These are phyloP conservation scores for Acronicta alni DNA, from an alignment of 2,888 invertebrate genomes.

Conservation along the genomic window DNA sequence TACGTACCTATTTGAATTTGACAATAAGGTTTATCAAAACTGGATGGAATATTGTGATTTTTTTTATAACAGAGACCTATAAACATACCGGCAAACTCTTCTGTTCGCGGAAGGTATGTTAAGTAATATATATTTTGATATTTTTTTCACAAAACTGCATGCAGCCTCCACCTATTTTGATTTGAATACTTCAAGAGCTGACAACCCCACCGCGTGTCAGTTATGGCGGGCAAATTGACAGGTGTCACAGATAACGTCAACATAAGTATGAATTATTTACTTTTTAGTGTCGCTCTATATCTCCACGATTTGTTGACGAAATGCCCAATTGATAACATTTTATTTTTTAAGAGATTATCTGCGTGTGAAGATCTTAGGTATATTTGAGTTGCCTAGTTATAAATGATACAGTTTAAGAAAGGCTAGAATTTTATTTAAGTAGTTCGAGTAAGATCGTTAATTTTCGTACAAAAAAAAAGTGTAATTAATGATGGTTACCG, in stretches of 20 bases:
- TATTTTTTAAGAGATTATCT: constrained; percentile 45
- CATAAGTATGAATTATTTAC: constrained; percentile 82
- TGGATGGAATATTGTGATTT: too few species aligned
- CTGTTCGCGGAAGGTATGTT: too few species aligned
- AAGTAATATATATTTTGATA: too few species aligned
- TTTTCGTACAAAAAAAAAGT: too few species aligned
- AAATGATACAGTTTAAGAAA: not conserved
- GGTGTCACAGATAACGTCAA: constrained; percentile 76
- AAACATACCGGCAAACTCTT: too few species aligned
- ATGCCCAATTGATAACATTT: constrained; percentile 38
- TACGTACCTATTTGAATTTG: too few species aligned
- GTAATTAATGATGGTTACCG: too few species aligned
- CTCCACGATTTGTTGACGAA: constrained; percentile 56
- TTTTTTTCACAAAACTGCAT: too few species aligned
- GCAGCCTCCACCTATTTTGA: not conserved
- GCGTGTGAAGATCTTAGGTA: constrained; percentile 45
- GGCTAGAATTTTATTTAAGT: too few species aligned
- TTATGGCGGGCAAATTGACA: constrained; percentile 59
- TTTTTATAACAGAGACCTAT: too few species aligned
- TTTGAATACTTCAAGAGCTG: constrained; percentile 3
- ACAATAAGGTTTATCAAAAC: too few species aligned
- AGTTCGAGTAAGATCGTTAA: too few species aligned
- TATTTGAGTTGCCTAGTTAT: constrained; percentile 12
- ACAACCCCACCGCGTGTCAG: constrained; percentile 42
- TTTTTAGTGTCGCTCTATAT: constrained; percentile 69